A percentile compares a stretch with the other conserved stretches of the same genome.
Evolutionary conservation across 2,797 vertebrate species (phyloP).

Genomic region (Anguilla megastoma): DNA sequence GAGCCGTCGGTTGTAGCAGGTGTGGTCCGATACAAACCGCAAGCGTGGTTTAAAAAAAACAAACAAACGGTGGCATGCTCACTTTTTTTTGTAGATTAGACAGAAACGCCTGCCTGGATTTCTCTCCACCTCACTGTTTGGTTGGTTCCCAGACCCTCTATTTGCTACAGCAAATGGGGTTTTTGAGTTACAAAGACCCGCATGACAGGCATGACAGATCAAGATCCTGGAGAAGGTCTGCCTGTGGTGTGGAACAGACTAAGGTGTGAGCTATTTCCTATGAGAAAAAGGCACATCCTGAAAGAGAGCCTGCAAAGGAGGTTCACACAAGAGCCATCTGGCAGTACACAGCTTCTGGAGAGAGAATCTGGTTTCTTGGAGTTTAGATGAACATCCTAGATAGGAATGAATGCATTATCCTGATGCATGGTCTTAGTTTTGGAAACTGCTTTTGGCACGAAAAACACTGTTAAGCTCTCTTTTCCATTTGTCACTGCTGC

Average conservation of each 20-base stretch:
- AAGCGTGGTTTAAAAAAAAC: neutral
- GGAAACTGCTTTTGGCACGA: neutral
- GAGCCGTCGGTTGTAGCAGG: neutral
- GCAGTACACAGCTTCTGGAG: neutral
- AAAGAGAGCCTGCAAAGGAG: neutral
- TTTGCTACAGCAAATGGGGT: neutral
- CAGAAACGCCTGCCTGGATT: neutral
- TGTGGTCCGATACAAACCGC: neutral
- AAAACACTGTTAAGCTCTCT: neutral
- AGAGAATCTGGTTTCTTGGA: neutral
- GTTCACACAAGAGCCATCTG: neutral
- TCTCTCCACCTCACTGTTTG: neutral
- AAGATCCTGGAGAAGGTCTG: neutral
- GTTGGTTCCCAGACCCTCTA: neutral
- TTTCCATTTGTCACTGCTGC: neutral
- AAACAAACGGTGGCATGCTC: neutral
- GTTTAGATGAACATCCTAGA: conserved; percentile 2
- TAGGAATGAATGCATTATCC: neutral
- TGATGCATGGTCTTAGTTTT: neutral
- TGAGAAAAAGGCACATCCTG: neutral
- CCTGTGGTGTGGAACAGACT: neutral
- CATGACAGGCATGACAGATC: neutral
- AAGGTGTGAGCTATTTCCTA: neutral
- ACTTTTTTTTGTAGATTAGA: neutral
- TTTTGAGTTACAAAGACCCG: neutral